Percentiles rank a stretch among this genome's conserved stretches.
These are phyloP conservation scores for Mimachlamys varia DNA, from an alignment of 2,888 invertebrate genomes.

Conservation along the genomic window DNA sequence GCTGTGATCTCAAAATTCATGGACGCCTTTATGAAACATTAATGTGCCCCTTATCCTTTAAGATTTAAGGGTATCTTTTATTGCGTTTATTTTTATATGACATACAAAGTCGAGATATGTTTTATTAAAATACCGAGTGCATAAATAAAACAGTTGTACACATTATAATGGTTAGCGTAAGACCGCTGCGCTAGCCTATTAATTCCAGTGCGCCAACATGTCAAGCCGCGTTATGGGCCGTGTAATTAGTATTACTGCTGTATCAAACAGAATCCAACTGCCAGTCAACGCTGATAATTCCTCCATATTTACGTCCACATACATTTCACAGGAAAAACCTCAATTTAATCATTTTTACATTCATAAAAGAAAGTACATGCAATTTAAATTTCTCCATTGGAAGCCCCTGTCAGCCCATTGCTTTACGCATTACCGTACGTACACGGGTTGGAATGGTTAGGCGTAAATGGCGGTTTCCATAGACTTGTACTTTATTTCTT, in stretches of 20 bases:
- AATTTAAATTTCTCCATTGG: neutral
- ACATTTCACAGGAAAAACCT: conserved; percentile 6
- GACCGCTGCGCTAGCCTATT: neutral
- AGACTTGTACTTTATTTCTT: conserved; percentile 28
- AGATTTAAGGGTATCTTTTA: conserved; percentile 28
- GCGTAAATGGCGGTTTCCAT: conserved; percentile 19
- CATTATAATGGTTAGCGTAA: neutral
- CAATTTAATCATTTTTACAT: conserved; percentile 8
- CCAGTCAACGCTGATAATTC: conserved; percentile 12
- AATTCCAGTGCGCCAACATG: neutral
- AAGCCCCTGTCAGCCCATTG: neutral
- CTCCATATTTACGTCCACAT: neutral
- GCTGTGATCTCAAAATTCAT: conserved; percentile 28
- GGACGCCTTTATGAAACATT: conserved; percentile 16
- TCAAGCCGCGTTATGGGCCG: neutral
- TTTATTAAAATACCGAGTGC: conserved; percentile 24
- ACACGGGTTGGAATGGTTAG: conserved; percentile 29
- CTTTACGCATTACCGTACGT: neutral
- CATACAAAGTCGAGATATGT: neutral
- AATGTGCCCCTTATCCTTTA: conserved; percentile 22
- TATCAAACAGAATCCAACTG: conserved; percentile 29
- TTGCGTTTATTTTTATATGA: conserved; percentile 26
- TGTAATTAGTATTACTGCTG: neutral
- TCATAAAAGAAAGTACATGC: conserved; percentile 31
- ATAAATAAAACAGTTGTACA: conserved; percentile 29